Evolutionary conservation across 2,888 invertebrate species (phyloP).

Genomic region (Cerastis leucographa): DNA sequence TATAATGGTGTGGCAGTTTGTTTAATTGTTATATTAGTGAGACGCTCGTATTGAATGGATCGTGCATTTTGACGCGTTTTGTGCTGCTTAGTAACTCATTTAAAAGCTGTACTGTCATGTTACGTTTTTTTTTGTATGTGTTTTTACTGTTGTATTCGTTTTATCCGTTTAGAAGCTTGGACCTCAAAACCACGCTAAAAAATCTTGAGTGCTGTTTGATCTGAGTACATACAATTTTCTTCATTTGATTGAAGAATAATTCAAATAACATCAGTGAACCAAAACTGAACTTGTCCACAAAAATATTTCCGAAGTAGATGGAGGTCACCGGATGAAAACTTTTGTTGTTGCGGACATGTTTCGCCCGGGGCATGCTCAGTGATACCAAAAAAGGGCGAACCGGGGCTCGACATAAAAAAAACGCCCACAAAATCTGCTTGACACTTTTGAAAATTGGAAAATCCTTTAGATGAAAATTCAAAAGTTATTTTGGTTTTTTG

Average conservation of each 20-base stretch:
- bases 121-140: neutral
- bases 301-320: constrained; percentile 23
- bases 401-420: constrained; percentile 5
- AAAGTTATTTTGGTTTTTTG: neutral
- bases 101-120: neutral
- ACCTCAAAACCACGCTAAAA: neutral
- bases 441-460: constrained; percentile 30
- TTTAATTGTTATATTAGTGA: constrained; percentile 53
- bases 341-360: constrained; percentile 47
- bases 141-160: neutral
- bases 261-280: constrained; percentile 7
- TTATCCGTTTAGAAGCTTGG: neutral
- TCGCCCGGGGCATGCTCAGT: constrained; percentile 28
- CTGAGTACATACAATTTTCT: neutral
- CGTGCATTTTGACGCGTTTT: neutral
- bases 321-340: constrained; percentile 37
- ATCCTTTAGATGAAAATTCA: constrained; percentile 28
- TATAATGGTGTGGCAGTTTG: constrained; percentile 47
- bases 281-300: neutral
- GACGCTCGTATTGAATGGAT: neutral
- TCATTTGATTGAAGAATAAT: constrained; percentile 23
- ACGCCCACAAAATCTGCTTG: neutral
- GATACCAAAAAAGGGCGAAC: constrained; percentile 26
- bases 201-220: neutral
- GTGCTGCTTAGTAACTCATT: neutral